A percentile compares a stretch with the other conserved stretches of the same genome.
These are phyloP conservation scores for Seira ritae DNA, from an alignment of 2,888 invertebrate species.

Conservation along the genomic window DNA sequence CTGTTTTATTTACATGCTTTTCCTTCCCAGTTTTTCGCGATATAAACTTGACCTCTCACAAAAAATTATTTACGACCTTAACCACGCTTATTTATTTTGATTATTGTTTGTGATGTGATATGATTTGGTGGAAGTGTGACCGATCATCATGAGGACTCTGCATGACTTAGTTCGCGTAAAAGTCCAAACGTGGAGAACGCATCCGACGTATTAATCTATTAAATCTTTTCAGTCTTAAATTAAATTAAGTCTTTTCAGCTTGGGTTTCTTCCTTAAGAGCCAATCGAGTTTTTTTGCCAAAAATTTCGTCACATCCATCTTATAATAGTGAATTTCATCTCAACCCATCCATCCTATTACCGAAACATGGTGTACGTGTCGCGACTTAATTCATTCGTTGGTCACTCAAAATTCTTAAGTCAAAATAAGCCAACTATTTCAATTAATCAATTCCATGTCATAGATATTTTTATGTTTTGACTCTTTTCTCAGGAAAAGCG, in stretches of 20 bases:
- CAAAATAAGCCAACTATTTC: too few relatives aligned
- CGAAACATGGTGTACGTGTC: background rate
- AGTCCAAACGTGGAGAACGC: background rate
- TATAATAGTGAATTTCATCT: too few relatives aligned
- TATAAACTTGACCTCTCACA: slow-evolving; percentile 1
- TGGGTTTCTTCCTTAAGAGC: background rate
- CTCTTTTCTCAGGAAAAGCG: background rate
- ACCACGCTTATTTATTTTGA: slow-evolving; percentile 1
- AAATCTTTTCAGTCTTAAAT: background rate
- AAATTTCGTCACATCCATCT: background rate
- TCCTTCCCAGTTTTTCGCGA: background rate
- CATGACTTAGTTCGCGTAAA: background rate
- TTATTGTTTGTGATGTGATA: too few relatives aligned
- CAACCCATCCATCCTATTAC: too few relatives aligned
- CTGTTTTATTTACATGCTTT: too few relatives aligned
- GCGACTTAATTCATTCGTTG: too few relatives aligned
- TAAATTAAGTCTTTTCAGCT: background rate
- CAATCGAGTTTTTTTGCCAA: background rate
- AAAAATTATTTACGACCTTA: background rate
- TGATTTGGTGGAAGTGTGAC: slow-evolving; percentile 17
- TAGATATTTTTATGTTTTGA: slow-evolving; percentile 21
- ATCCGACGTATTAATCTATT: background rate
- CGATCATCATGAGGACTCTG: background rate
- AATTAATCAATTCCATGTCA: too few relatives aligned
- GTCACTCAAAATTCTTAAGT: too few relatives aligned